phyloP scores from a whole-genome alignment of 2,113 vertebrate species.

The Paratilapia polleni region DNA sequence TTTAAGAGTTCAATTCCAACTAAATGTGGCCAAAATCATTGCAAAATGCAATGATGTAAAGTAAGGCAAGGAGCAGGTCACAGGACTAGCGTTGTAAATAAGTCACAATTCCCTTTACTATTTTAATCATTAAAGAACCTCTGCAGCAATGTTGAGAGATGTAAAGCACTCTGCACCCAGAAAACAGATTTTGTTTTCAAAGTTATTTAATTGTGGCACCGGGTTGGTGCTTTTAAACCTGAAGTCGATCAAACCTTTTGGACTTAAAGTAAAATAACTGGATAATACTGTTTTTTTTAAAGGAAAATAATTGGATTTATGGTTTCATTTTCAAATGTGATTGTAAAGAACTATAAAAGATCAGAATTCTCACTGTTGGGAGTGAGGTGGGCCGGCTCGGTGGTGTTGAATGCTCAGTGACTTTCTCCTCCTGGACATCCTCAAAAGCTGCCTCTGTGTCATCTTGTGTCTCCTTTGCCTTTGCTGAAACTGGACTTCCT shows the following conservation, averaged over 20 bases:
- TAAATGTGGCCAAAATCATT: neutral
- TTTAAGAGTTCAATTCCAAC: neutral
- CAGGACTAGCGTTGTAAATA: neutral
- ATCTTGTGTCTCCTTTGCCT: neutral
- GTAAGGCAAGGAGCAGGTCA: neutral
- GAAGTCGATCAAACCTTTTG: too few species aligned
- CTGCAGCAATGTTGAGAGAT: neutral
- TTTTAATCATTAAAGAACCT: too few species aligned
- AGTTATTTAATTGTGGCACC: too few species aligned
- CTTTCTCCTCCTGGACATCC: constrained; percentile 5
- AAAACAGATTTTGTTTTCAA: neutral
- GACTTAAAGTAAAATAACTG: neutral
- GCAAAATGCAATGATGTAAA: neutral
- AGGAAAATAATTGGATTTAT: neutral
- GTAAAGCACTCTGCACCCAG: fast-evolving
- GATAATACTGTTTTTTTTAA: neutral
- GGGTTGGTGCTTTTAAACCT: too few species aligned
- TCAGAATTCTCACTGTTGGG: constrained; percentile 54
- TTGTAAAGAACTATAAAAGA: neutral
- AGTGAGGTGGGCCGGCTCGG: constrained; percentile 70
- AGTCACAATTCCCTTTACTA: too few species aligned
- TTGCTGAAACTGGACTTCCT: neutral
- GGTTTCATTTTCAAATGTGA: too few species aligned
- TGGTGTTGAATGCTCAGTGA: constrained; percentile 15
- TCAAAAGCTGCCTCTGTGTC: neutral